Percentiles rank a stretch among this genome's conserved stretches.
Conservation (phyloP, 2,113 vertebrate species). For the Noctilio leporinus region DNA sequence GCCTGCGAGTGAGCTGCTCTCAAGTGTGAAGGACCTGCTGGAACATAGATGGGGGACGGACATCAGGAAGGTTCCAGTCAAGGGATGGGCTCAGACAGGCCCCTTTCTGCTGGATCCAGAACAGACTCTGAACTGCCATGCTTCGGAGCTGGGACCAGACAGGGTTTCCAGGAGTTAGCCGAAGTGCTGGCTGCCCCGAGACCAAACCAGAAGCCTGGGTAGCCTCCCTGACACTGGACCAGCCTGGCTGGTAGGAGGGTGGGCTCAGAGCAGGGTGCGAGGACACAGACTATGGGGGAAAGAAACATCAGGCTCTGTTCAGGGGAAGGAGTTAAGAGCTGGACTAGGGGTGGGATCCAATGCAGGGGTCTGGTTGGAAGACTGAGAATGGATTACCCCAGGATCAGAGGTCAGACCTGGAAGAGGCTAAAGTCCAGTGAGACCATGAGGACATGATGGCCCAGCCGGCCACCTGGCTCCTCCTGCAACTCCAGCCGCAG, state of each 20-base stretch:
- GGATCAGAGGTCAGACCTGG: conserved; percentile 81
- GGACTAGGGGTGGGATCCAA: background rate
- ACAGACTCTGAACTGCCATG: background rate
- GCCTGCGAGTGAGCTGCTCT: background rate
- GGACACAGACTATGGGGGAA: background rate
- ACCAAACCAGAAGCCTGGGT: background rate
- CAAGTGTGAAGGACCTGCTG: background rate
- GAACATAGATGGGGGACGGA: too few relatives aligned
- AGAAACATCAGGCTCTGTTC: background rate
- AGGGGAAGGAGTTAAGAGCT: background rate
- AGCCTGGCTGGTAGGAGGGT: background rate
- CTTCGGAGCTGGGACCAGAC: background rate
- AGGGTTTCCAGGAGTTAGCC: background rate
- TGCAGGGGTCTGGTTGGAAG: background rate
- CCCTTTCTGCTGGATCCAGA: background rate
- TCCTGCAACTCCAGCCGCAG: conserved; percentile 94
- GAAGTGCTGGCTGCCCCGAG: background rate
- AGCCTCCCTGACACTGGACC: background rate
- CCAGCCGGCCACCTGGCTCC: conserved; percentile 85
- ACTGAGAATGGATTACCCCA: background rate
- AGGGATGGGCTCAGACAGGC: background rate
- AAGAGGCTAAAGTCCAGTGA: conserved; percentile 93
- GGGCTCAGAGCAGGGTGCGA: background rate
- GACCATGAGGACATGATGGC: conserved; percentile 89
- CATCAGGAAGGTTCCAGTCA: background rate